These are phyloP conservation scores for Lepeophtheirus salmonis DNA, from an alignment of 1,140 invertebrate species.

Conservation along the genomic window DNA sequence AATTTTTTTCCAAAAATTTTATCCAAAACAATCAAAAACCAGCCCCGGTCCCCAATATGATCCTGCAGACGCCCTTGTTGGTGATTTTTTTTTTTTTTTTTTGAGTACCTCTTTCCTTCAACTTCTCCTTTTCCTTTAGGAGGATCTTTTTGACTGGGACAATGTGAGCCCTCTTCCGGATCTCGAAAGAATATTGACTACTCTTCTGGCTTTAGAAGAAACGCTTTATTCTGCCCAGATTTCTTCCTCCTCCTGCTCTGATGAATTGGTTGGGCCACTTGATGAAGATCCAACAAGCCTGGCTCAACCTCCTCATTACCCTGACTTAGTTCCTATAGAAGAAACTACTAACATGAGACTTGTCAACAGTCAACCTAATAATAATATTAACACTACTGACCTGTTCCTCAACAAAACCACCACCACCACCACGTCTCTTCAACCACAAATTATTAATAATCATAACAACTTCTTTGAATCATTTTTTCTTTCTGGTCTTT, in stretches of 20 bases:
- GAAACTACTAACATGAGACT: neutral
- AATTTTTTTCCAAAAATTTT: too few species aligned
- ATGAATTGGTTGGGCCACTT: too few species aligned
- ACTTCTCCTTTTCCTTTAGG: neutral
- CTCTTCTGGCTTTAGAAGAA: slow-evolving; percentile 6
- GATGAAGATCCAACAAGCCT: too few species aligned
- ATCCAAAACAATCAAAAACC: too few species aligned
- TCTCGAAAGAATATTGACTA: neutral
- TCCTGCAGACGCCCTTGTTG: too few species aligned
- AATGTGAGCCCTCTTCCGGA: neutral
- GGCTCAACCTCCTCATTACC: neutral
- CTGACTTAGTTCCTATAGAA: neutral
- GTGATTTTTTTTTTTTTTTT: slow-evolving; percentile 15
- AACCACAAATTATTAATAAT: neutral
- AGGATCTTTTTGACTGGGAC: neutral
- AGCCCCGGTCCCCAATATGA: too few species aligned
- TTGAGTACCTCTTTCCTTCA: neutral
- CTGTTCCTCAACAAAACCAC: too few species aligned
- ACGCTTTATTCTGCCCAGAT: too few species aligned
- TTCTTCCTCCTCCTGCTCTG: neutral
- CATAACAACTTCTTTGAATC: neutral
- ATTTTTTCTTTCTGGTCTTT: neutral
- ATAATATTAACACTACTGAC: too few species aligned
- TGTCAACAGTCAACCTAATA: neutral
- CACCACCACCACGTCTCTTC: neutral